Percentiles rank a stretch among this genome's conserved stretches.
phyloP scores from a whole-genome alignment of 2,797 vertebrate genomes.

The Typhlichthys eigenmanni region DNA sequence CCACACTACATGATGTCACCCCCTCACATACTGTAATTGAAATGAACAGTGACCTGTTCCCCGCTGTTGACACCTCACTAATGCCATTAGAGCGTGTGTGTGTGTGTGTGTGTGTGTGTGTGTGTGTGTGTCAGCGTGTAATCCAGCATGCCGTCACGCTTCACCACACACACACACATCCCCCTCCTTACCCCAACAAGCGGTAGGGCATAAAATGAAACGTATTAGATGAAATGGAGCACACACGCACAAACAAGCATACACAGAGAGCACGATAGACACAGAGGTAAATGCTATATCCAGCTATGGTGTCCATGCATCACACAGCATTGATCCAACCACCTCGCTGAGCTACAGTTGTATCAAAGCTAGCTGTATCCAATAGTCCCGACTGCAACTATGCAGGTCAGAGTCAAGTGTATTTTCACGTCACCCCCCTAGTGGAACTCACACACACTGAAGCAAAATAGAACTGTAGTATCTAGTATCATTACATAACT shows the following conservation, averaged over 20 bases:
- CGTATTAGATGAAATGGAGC: slow-evolving; percentile 14
- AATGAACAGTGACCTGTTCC: slow-evolving; percentile 53
- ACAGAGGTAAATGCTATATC: background rate
- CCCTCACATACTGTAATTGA: slow-evolving; percentile 54
- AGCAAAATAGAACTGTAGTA: no score
- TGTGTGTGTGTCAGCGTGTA: slow-evolving; percentile 2
- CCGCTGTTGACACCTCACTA: slow-evolving; percentile 46
- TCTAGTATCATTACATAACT: no score
- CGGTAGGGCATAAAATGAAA: slow-evolving; percentile 10
- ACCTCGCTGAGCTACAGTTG: background rate
- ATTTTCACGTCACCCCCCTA: no score
- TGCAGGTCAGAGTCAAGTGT: no score
- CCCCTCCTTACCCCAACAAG: slow-evolving; percentile 16
- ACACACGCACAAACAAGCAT: background rate
- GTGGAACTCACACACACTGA: no score
- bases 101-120: slow-evolving; percentile 31
- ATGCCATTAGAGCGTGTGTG: slow-evolving; percentile 53
- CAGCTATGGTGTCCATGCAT: slow-evolving; percentile 5
- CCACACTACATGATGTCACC: slow-evolving; percentile 26
- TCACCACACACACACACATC: slow-evolving; percentile 28
- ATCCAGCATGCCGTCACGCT: background rate
- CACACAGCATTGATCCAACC: slow-evolving; percentile 12
- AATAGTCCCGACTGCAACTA: no score
- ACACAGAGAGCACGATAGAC: background rate
- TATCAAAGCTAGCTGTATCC: background rate